A percentile compares a stretch with the other conserved stretches of the same genome.
phyloP scores from a whole-genome alignment of 2,113 vertebrate genomes.

The Rhynchomys soricoides region DNA sequence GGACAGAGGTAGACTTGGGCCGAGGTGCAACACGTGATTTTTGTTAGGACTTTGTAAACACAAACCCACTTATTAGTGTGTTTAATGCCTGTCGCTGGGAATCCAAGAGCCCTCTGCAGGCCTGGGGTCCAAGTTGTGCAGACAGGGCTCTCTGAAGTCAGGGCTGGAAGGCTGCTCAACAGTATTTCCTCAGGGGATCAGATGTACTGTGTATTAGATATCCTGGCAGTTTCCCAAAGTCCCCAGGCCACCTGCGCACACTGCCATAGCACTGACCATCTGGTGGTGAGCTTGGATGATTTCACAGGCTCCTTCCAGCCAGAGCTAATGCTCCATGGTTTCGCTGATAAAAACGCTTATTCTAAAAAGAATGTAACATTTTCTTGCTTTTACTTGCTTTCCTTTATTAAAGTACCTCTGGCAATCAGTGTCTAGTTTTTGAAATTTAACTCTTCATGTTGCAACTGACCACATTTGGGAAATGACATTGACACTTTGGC shows the following conservation, averaged over 20 bases:
- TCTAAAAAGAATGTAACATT: background rate
- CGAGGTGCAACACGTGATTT: background rate
- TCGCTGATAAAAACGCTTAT: background rate
- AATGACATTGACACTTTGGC: background rate
- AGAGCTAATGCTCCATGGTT: constrained; percentile 26
- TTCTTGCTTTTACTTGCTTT: background rate
- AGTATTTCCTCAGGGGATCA: background rate
- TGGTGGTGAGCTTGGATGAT: fast-evolving
- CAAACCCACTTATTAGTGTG: background rate
- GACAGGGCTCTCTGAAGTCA: background rate
- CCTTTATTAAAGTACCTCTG: background rate
- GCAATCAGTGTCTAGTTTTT: background rate
- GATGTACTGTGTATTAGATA: background rate
- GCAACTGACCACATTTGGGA: background rate
- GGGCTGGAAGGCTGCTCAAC: fast-evolving
- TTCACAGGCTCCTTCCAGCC: background rate
- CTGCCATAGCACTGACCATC: fast-evolving
- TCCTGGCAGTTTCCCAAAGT: background rate
- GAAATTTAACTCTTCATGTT: constrained; percentile 25
- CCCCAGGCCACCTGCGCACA: constrained; percentile 26
- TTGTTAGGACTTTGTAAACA: background rate
- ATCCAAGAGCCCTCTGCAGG: background rate
- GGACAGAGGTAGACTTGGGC: background rate
- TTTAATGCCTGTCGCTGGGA: background rate
- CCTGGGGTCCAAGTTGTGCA: background rate